Conservation (phyloP, 2,113 vertebrate species). For the Chloropsis cyanopogon region DNA sequence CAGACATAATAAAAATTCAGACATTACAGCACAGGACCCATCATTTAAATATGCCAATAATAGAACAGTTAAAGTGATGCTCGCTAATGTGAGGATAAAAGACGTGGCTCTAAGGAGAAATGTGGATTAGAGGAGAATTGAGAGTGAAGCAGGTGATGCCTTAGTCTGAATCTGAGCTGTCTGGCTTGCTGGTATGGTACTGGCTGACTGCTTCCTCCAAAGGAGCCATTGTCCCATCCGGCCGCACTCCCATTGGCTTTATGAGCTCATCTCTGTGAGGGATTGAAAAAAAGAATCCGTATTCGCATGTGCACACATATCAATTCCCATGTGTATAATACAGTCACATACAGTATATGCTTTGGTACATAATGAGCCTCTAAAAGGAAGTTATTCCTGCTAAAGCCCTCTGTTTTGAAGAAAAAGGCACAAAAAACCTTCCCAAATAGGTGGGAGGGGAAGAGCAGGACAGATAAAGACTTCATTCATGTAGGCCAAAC, state of each 20-base stretch:
- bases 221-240: constrained; percentile 91
- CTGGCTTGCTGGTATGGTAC: constrained; percentile 75
- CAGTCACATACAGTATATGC: constrained; percentile 2
- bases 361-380: constrained; percentile 38
- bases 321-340: constrained; percentile 38
- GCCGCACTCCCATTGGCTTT: constrained; percentile 91
- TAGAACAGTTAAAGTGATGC: constrained; percentile 65
- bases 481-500: constrained; percentile 69
- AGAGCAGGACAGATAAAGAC: constrained; percentile 64
- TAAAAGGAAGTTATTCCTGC: constrained; percentile 64
- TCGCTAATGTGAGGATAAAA: constrained; percentile 68
- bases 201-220: constrained; percentile 85
- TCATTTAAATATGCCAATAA: constrained; percentile 60
- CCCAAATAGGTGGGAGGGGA: constrained; percentile 62
- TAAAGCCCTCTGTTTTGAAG: constrained; percentile 59
- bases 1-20: constrained; percentile 55
- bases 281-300: constrained; percentile 47
- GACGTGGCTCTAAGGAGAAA: constrained; percentile 65
- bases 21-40: constrained; percentile 54
- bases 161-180: constrained; percentile 91
- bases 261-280: constrained; percentile 89
- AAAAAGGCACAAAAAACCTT: constrained; percentile 45
- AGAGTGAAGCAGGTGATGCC: constrained; percentile 54
- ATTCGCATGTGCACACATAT: constrained; percentile 54
- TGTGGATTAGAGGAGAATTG: constrained; percentile 54